phyloP scores from a whole-genome alignment of 2,797 vertebrate genomes.

The Poeciliopsis turneri region DNA sequence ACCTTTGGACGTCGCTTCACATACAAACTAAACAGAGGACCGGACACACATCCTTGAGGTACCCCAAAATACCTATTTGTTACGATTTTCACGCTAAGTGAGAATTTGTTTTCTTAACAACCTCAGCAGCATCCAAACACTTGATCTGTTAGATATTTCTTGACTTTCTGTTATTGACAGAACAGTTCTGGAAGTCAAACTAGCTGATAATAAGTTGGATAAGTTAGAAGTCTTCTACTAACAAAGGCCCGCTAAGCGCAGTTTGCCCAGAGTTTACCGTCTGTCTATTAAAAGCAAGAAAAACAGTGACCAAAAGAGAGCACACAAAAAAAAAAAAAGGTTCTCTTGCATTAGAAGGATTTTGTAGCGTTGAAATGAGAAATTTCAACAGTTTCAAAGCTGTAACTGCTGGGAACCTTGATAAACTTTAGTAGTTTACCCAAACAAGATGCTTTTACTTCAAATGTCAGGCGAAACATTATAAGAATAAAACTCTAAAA shows the following conservation, averaged over 20 bases:
- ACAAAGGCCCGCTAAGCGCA: background rate
- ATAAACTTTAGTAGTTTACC: background rate
- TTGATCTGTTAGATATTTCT: background rate
- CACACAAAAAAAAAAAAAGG: background rate
- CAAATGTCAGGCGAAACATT: background rate
- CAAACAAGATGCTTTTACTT: background rate
- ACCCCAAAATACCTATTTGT: background rate
- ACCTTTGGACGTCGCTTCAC: background rate
- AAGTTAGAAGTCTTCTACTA: background rate
- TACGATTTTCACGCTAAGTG: background rate
- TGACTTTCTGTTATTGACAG: background rate
- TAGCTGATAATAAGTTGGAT: background rate
- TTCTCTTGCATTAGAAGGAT: background rate
- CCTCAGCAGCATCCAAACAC: background rate
- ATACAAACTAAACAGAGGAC: background rate
- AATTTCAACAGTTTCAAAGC: background rate
- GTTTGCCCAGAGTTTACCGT: background rate
- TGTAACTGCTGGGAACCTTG: background rate
- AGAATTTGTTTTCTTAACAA: background rate
- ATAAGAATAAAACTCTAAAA: background rate
- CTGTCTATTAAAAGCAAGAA: background rate
- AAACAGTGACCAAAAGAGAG: background rate
- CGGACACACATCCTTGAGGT: background rate
- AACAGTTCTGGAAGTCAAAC: background rate
- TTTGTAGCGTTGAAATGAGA: background rate